These are phyloP conservation scores for Polia nebulosa DNA, from an alignment of 2,888 invertebrate genomes.

Conservation along the genomic window DNA sequence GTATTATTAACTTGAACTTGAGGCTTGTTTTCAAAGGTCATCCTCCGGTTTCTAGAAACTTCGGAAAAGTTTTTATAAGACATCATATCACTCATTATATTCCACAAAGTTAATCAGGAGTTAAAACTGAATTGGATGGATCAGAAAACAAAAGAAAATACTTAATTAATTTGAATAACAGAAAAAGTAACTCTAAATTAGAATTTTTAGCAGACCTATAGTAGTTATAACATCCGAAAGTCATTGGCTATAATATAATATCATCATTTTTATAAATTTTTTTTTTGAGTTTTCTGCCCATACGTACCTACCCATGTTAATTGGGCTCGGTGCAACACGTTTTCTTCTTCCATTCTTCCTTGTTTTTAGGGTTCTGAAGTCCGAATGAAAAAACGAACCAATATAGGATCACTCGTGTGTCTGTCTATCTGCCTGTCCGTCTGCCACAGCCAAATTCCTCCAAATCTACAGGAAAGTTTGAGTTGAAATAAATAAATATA, in stretches of 20 bases:
- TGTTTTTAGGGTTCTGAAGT: too few species aligned
- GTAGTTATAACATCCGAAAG: background rate
- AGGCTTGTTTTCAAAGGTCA: slow-evolving; percentile 30
- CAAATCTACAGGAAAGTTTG: too few species aligned
- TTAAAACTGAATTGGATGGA: background rate
- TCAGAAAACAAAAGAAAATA: background rate
- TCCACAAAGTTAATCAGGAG: background rate
- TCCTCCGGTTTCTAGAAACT: slow-evolving; percentile 4
- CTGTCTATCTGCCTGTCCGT: too few species aligned
- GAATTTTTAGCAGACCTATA: background rate
- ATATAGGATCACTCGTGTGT: too few species aligned
- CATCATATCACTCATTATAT: background rate
- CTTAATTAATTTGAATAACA: background rate
- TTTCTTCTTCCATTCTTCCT: background rate
- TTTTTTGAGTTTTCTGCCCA: too few species aligned
- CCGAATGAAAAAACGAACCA: too few species aligned
- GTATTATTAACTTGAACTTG: slow-evolving; percentile 28
- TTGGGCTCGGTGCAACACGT: too few species aligned
- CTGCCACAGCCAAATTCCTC: too few species aligned
- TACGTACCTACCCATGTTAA: too few species aligned
- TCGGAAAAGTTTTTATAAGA: slow-evolving; percentile 7
- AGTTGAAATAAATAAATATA: too few species aligned
- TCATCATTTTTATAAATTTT: too few species aligned
- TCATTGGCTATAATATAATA: background rate
- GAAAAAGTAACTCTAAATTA: background rate